Percentiles rank a stretch among this genome's conserved stretches.
Evolutionary conservation across 2,797 vertebrate species (phyloP).

Genomic region (Acipenser ruthenus): DNA sequence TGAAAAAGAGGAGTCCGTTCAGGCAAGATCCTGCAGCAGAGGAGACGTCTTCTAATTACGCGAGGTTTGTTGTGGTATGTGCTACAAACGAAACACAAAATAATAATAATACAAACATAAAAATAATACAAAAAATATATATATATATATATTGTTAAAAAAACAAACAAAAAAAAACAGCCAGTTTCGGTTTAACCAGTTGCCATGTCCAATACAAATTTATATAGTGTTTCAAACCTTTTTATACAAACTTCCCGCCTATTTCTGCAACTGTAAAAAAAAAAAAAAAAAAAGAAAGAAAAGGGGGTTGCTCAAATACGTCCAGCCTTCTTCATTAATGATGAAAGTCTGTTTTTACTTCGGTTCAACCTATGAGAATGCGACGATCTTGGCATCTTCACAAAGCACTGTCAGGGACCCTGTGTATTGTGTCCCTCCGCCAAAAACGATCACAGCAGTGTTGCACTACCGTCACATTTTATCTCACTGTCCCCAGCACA

Average conservation of each 20-base stretch:
- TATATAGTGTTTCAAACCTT: slow-evolving; percentile 26
- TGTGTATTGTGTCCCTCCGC: slow-evolving; percentile 6
- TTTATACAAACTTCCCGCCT: slow-evolving; percentile 49
- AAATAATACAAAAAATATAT: no score
- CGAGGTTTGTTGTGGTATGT: no score
- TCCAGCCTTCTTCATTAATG: slow-evolving; percentile 23
- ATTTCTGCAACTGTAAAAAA: slow-evolving; percentile 44
- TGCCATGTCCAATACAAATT: slow-evolving; percentile 20
- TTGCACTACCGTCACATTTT: no score
- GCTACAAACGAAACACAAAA: no score
- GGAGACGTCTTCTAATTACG: no score
- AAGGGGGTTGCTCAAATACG: slow-evolving; percentile 16
- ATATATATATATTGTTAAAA: slow-evolving; percentile 11
- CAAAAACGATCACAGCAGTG: background rate
- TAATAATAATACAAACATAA: no score
- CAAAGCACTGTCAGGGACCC: slow-evolving; percentile 33
- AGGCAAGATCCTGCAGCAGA: slow-evolving; percentile 1
- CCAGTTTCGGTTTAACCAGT: slow-evolving; percentile 19
- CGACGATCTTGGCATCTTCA: slow-evolving; percentile 35
- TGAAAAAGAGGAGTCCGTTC: slow-evolving; percentile 3
- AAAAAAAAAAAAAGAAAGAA: background rate
- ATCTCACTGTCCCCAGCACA: no score
- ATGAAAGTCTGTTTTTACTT: slow-evolving; percentile 21
- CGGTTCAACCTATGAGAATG: slow-evolving; percentile 13
- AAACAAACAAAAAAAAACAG: slow-evolving; percentile 19